Conservation (phyloP, 1,140 invertebrate species). For the Drosophila subobscura region DNA sequence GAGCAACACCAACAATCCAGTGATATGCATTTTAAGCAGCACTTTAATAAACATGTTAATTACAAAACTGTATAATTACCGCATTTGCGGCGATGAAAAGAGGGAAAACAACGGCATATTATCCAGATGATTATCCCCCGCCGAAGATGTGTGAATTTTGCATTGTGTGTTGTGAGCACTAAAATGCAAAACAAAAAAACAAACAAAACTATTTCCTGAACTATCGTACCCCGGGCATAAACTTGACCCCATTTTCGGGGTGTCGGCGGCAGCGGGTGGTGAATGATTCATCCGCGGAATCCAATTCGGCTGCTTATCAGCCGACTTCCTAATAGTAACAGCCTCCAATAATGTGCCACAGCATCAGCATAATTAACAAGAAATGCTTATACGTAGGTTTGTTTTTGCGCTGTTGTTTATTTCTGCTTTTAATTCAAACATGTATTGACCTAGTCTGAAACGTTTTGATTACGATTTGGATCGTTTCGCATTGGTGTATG, state of each 20-base stretch:
- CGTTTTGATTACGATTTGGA: conserved; percentile 25
- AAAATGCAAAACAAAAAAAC: background rate
- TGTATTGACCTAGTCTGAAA: conserved; percentile 45
- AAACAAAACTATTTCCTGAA: conserved; percentile 21
- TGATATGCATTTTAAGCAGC: conserved; percentile 49
- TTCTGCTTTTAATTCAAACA: conserved; percentile 22
- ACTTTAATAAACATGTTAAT: conserved; percentile 48
- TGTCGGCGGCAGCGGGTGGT: too few relatives aligned
- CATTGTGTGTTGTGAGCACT: background rate
- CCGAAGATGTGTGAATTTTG: conserved; percentile 37
- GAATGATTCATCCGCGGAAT: conserved; percentile 35
- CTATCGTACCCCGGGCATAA: conserved; percentile 2
- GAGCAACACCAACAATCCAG: conserved; percentile 47
- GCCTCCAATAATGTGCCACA: conserved; percentile 30
- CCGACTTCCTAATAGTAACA: conserved; percentile 43
- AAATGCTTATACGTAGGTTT: conserved; percentile 1
- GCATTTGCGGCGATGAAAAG: background rate
- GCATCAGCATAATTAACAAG: conserved; percentile 35
- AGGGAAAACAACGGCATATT: conserved; percentile 7
- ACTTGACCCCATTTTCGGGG: conserved; percentile 31
- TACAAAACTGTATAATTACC: conserved; percentile 41
- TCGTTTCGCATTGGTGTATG: conserved; percentile 9
- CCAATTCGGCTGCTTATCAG: conserved; percentile 35
- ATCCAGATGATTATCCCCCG: conserved; percentile 6
- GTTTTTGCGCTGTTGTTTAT: conserved; percentile 18